Evolutionary conservation across 2,113 vertebrate genomes (phyloP).

Genomic region (Protobothrops flavoviridis): DNA sequence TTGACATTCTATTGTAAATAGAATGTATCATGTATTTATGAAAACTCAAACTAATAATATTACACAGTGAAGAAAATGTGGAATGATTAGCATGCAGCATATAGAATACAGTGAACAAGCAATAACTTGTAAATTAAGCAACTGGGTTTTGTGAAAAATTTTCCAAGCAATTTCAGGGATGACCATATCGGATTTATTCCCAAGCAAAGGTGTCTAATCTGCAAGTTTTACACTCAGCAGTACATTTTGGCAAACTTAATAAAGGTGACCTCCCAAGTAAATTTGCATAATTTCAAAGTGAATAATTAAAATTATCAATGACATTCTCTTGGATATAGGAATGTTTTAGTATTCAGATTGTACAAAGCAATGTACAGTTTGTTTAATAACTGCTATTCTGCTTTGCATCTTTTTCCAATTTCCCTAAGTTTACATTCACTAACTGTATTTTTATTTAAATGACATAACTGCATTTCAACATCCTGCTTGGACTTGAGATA

Average conservation of each 20-base stretch:
- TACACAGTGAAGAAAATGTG: conserved; percentile 43
- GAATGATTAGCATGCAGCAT: conserved; percentile 30
- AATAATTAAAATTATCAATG: background rate
- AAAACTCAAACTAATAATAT: conserved; percentile 49
- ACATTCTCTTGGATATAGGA: background rate
- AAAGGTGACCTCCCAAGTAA: background rate
- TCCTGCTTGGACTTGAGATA: background rate
- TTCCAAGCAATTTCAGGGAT: conserved; percentile 38
- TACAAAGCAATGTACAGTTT: background rate
- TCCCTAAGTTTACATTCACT: background rate
- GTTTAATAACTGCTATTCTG: conserved; percentile 10
- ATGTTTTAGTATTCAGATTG: background rate
- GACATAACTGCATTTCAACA: background rate
- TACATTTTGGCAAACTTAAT: background rate
- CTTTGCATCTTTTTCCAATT: background rate
- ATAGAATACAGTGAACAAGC: conserved; percentile 40
- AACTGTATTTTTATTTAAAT: background rate
- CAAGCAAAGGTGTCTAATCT: background rate
- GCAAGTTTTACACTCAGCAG: background rate
- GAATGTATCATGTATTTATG: conserved; percentile 69
- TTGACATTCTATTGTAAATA: conserved; percentile 42
- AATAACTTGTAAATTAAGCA: conserved; percentile 74
- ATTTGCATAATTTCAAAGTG: background rate
- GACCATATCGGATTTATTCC: background rate
- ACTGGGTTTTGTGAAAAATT: conserved; percentile 62